Evolutionary conservation across 2,888 invertebrate species (phyloP), one percentile per base, ranked within the genome.

Genomic region (Cloeon dipterum): DNA sequence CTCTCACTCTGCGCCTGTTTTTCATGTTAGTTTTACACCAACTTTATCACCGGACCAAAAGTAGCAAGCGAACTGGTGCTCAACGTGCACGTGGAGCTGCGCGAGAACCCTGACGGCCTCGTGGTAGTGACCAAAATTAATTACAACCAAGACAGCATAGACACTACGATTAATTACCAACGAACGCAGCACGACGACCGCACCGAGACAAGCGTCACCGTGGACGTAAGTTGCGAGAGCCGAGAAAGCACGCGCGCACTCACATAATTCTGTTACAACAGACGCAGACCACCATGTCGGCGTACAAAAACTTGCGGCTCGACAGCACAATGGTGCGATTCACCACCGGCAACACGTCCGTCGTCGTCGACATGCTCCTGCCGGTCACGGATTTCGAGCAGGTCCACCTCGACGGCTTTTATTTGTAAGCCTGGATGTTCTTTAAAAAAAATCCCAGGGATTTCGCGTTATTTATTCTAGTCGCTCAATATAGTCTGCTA

Each of bases 341-440:
- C 16, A 18, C 10, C 13, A 48, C 53, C 33, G 52, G 54, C 2
- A 55, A 56, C 33, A 44, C 50, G 1, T 49, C 47, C 35, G 40
- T 55, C 3, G 49, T 53, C 39, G 32, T 62, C 14, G 45, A 49
- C 29, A 50, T 55, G 2, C 50, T 56, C 41, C 59, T 58, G 3
- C 63, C 63, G 1, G 53, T 57, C 42, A 43, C 50, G 34, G 57
- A 59, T 2, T 45, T 62, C 34, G 52, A 58, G 43, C 55, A 49
- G 32, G 49, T 59, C 2, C 51, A 50, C 20, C 42, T 55, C 4
- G 53, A 51, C 16, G 49, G 57, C 5, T 29, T 5, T 7, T 5
- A 5, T 5, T 29, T 29, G 29, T 29, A 29, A 29, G 29, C 14
- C 5, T 14, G 29, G 29, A n/a, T n/a, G n/a, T 29, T 29, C 29